Conservation (phyloP, 2,113 vertebrate genomes). For the Morone saxatilis region DNA sequence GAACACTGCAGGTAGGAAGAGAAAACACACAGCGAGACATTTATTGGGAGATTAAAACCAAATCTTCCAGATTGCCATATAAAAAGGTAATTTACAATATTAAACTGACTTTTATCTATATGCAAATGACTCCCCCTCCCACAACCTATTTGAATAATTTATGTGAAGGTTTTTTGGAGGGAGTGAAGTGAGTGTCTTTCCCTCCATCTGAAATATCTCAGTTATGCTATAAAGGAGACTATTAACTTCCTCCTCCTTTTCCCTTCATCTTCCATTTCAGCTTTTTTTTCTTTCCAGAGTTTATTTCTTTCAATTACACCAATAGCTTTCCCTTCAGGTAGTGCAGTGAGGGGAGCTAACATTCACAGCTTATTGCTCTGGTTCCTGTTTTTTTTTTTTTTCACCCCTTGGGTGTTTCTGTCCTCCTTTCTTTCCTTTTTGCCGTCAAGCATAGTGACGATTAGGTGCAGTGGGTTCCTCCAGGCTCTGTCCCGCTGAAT, state of each 20-base stretch:
- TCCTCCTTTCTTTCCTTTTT: conserved; percentile 33
- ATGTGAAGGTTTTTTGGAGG: conserved; percentile 65
- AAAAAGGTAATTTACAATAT: conserved; percentile 83
- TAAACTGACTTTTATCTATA: conserved; percentile 85
- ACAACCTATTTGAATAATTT: conserved; percentile 75
- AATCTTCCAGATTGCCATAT: conserved; percentile 76
- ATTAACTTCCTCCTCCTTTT: conserved; percentile 51
- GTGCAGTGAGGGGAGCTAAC: conserved; percentile 40
- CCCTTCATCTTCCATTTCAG: conserved; percentile 38
- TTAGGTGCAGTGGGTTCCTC: conserved; percentile 48
- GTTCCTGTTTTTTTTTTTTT: conserved; percentile 45
- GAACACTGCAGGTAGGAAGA: conserved; percentile 44
- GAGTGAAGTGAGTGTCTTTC: conserved; percentile 46
- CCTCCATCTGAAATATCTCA: conserved; percentile 56
- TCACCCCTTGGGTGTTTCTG: conserved; percentile 8
- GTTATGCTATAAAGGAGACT: conserved; percentile 69
- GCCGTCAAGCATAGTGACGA: conserved; percentile 35
- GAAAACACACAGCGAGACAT: conserved; percentile 63
- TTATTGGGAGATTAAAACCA: conserved; percentile 81
- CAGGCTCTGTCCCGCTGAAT: conserved; percentile 49
- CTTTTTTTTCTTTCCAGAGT: conserved; percentile 36
- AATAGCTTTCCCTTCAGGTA: conserved; percentile 54
- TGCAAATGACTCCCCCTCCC: conserved; percentile 77
- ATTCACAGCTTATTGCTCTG: conserved; percentile 58
- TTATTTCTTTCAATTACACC: conserved; percentile 75